These are phyloP conservation scores for Blera fallax DNA, from an alignment of 2,888 invertebrate species.

Conservation along the genomic window DNA sequence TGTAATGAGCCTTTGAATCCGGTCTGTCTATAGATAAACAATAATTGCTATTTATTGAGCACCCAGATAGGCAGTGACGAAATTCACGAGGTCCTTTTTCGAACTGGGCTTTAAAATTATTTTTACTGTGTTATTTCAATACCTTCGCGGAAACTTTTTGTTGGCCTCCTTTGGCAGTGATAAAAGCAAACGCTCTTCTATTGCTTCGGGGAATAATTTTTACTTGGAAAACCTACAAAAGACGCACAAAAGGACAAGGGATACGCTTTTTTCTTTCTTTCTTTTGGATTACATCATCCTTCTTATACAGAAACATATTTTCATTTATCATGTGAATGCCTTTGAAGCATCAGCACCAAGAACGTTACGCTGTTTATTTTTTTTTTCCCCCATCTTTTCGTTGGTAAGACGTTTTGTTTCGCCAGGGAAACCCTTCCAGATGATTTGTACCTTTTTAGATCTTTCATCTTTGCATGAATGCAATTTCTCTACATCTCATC, in stretches of 20 bases:
- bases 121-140: neutral
- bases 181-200: neutral
- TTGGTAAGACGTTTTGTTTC: neutral
- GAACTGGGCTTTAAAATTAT: neutral
- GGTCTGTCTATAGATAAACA: constrained; percentile 1
- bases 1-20: neutral
- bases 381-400: neutral
- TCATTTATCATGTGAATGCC: neutral
- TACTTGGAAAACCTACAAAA: neutral
- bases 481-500: neutral
- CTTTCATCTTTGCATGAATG: constrained; percentile 2
- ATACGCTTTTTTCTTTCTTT: neutral
- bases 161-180: neutral
- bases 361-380: neutral
- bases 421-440: neutral
- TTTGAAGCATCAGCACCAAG: constrained; percentile 7
- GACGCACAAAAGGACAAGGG: neutral
- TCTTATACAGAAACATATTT: neutral
- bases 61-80: neutral
- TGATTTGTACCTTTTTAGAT: neutral
- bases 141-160: neutral
- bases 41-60: constrained; percentile 15
- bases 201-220: neutral
- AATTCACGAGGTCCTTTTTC: neutral
- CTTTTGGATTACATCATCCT: neutral